Percentiles rank a stretch among this genome's conserved stretches.
Evolutionary conservation across 1,140 invertebrate species (phyloP).

Genomic region (Bombus sibiricus): DNA sequence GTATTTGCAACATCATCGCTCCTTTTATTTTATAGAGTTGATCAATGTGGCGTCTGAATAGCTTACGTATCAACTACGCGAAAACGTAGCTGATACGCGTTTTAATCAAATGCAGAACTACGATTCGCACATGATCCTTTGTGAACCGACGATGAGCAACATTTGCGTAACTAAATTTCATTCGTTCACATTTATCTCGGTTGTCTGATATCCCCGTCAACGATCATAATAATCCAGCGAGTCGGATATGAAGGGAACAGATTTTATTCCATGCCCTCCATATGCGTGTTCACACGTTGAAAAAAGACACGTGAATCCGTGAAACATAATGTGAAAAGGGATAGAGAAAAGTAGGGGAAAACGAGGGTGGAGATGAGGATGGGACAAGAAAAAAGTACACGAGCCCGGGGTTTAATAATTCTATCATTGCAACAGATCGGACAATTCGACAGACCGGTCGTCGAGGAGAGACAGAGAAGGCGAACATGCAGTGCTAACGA

Average conservation of each 20-base stretch:
- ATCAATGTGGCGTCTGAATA: too few species aligned
- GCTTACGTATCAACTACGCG: not conserved
- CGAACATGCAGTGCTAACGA: conserved; percentile 60
- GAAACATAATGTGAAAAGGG: not conserved
- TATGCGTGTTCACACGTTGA: not conserved
- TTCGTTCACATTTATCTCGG: conserved; percentile 28
- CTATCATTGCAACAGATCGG: conserved; percentile 48
- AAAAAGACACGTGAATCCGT: not conserved
- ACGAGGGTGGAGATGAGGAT: not conserved
- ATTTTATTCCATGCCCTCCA: not conserved
- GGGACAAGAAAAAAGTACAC: not conserved
- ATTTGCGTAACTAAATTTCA: conserved; percentile 35
- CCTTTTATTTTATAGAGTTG: too few species aligned
- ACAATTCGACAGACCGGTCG: conserved; percentile 29
- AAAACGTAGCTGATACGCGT: not conserved
- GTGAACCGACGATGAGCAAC: not conserved
- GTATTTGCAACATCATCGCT: too few species aligned
- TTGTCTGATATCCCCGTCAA: conserved; percentile 2
- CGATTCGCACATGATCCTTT: not conserved
- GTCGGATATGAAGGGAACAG: not conserved
- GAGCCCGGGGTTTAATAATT: conserved; percentile 57
- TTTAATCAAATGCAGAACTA: conserved; percentile 10
- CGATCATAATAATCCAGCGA: conserved; percentile 31
- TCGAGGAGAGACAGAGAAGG: conserved; percentile 15
- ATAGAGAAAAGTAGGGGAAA: not conserved